Percentiles rank a stretch among this genome's conserved stretches.
Evolutionary conservation across 92 coral and sea anemone species (phyloP).

Genomic region (Diadumene lineata): DNA sequence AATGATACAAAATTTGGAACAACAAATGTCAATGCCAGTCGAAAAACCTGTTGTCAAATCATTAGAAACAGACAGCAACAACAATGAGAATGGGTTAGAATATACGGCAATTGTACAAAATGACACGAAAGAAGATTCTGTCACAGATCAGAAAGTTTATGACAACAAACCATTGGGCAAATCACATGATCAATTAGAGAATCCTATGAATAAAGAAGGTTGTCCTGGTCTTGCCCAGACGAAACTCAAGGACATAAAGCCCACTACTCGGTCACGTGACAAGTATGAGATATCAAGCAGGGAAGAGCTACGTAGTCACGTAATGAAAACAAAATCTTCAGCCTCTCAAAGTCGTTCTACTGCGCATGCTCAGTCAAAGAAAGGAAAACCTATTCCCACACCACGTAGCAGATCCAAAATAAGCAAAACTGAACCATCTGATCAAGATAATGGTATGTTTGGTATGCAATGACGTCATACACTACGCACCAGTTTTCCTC

Average conservation of each 20-base stretch:
- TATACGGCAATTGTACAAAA: no score
- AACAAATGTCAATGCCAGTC: no score
- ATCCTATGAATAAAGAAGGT: neutral
- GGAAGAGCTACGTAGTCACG: neutral
- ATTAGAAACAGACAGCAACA: no score
- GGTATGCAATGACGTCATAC: slow-evolving; percentile 13
- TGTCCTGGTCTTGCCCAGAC: neutral
- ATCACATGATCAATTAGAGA: neutral
- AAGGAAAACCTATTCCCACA: neutral
- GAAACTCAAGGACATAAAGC: neutral
- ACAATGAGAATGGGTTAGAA: no score
- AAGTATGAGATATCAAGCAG: neutral
- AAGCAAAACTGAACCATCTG: neutral
- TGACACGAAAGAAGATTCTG: no score
- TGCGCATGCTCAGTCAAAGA: neutral
- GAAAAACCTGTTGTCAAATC: no score
- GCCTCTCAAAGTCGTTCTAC: neutral
- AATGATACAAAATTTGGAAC: no score
- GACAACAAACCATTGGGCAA: no score
- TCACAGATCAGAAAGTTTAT: no score
- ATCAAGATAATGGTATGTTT: slow-evolving; percentile 9
- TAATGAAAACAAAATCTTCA: neutral
- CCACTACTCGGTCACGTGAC: no score
- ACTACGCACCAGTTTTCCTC: slow-evolving; percentile 12
- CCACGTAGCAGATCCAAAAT: slow-evolving; percentile 3